These are phyloP conservation scores for Cybosia mesomella DNA, from an alignment of 2,888 invertebrate genomes.

Conservation along the genomic window DNA sequence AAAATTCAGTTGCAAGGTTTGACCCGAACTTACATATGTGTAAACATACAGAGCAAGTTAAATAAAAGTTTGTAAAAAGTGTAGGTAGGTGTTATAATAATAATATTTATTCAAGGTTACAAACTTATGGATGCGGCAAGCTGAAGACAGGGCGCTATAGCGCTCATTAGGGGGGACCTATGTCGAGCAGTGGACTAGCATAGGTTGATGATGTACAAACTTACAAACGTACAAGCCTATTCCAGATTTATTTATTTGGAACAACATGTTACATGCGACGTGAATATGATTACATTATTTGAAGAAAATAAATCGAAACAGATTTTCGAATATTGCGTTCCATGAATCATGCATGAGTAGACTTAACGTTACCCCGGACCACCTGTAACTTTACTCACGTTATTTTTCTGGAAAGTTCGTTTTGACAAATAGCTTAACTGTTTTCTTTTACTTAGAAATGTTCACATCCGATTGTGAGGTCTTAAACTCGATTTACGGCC, in stretches of 20 bases:
- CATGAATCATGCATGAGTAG: constrained; percentile 41
- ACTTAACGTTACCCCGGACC: constrained; percentile 36
- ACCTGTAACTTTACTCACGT: constrained; percentile 37
- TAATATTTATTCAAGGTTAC: no score
- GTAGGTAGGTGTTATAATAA: no score
- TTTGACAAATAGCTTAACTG: constrained; percentile 1
- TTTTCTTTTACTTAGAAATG: background rate
- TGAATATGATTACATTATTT: constrained; percentile 41
- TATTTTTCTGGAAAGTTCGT: constrained; percentile 1
- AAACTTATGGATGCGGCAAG: no score
- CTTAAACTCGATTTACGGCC: background rate
- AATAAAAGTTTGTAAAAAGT: no score
- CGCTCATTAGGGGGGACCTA: no score
- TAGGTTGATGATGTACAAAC: no score
- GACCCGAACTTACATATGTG: no score
- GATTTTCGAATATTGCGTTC: constrained; percentile 25
- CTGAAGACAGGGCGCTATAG: no score
- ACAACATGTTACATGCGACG: constrained; percentile 42
- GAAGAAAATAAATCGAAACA: constrained; percentile 28
- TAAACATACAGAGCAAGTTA: no score
- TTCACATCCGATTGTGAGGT: background rate
- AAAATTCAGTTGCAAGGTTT: no score
- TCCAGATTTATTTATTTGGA: constrained; percentile 32
- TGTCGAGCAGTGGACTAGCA: no score
- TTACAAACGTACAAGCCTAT: no score